Base-by-base conservation (phyloP, 2,113 vertebrate genomes). In the Poecilia latipinna region DNA sequence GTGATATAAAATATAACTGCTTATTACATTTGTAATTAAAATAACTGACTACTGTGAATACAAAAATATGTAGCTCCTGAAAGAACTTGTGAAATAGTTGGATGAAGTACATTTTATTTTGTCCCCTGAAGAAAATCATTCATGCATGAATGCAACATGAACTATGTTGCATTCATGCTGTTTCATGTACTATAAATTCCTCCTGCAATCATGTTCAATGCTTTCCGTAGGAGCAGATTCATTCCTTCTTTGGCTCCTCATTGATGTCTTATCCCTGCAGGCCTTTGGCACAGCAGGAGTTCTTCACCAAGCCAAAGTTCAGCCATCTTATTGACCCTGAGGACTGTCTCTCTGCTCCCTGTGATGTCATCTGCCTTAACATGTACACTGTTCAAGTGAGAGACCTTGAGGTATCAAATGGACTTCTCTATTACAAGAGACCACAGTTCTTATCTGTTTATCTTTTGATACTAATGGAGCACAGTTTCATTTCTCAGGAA, bases 251-350 rank as follows among this genome's bases (percentile, higher is more conserved):
- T 22, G 10, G 19, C 32, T 62, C 13, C 75, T 33, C 71, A 28
- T 78, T 33, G 74, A 28, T 61, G 13, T 61, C n/a, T 65, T 10
- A 1, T 80, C 37, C 73, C 61, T 32, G 31, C 75, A 96, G 96
- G 82, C 82, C 95, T 37, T 82, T 96, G 71, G 95, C 95, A 39
- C 89, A 93, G 67, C 89, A 94, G 78, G 95, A 96, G 82, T 95
- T 96, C 81, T 95, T 96, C 72, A 93, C 94, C 4, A 96, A 94
- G 88, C 95, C 96, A 33, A 96, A 95, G 78, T 96, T 94, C 70
- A 95, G 94, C 63, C 94, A 96, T 80, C 65, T 94, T 35, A 77
- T 95, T 24, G 89, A 93, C 15, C 93, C 92, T 0, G 82, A 90
- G 1, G 94, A 96, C 82, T 95, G 95, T 68, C 93, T 96, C 4